phyloP scores from a whole-genome alignment of 2,113 vertebrate genomes.

The Circaetus gallicus region DNA sequence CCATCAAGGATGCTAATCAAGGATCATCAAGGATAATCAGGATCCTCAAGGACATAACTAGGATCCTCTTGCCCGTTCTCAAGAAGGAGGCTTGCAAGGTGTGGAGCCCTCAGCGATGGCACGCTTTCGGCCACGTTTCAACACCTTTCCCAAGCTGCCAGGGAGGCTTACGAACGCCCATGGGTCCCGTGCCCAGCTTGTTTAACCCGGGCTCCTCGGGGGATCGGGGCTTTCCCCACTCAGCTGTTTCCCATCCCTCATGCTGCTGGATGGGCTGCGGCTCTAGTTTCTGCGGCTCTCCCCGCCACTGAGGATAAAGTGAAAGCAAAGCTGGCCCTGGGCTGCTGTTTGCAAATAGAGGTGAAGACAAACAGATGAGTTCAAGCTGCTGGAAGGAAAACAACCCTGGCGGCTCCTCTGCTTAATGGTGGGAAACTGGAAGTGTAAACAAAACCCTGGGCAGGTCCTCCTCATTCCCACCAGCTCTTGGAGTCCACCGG shows the following conservation, averaged over 20 bases:
- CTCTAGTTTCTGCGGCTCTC: conserved; percentile 6
- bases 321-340: conserved; percentile 48
- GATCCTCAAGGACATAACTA: not conserved
- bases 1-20: not conserved
- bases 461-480: conserved; percentile 67
- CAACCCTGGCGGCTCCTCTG: conserved; percentile 32
- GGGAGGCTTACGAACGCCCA: not conserved
- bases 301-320: not conserved
- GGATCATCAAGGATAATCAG: not conserved
- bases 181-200: not conserved
- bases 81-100: not conserved
- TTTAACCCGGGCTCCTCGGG: not conserved
- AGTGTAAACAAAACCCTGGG: conserved; percentile 69
- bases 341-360: conserved; percentile 60
- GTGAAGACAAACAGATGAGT: conserved; percentile 68
- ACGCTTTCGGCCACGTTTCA: rapidly evolving
- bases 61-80: not conserved
- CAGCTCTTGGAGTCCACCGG: not conserved
- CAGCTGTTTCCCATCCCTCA: conserved; percentile 64
- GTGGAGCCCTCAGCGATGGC: rapidly evolving
- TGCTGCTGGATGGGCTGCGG: not conserved
- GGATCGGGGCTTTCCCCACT: not conserved
- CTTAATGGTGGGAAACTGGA: conserved; percentile 69
- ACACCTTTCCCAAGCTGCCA: not conserved
- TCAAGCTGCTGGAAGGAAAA: conserved; percentile 67